Percentiles rank a stretch among this genome's conserved stretches.
Evolutionary conservation across 2,113 vertebrate genomes (phyloP).

Genomic region (Scomber scombrus): DNA sequence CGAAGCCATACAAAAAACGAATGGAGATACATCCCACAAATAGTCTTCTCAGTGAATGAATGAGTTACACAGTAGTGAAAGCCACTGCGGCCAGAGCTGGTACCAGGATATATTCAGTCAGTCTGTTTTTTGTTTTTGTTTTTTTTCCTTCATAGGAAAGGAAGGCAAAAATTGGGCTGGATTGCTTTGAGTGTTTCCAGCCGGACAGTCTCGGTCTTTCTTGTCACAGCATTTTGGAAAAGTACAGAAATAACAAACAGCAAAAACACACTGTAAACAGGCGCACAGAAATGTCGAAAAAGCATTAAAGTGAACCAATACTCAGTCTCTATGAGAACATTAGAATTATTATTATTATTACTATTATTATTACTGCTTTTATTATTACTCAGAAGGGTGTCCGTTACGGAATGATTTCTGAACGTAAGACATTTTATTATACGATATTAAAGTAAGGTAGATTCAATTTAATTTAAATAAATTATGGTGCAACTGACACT

Average conservation of each 20-base stretch:
- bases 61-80: slow-evolving; percentile 82
- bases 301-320: slow-evolving; percentile 48
- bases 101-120: slow-evolving; percentile 87
- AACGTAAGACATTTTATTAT: not conserved
- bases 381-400: not conserved
- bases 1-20: slow-evolving; percentile 66
- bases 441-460: not conserved
- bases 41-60: slow-evolving; percentile 82
- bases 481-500: not conserved
- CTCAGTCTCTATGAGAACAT: slow-evolving; percentile 2
- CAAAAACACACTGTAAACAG: slow-evolving; percentile 93
- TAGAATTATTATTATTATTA: slow-evolving; percentile 50
- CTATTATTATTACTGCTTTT: slow-evolving; percentile 13
- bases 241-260: slow-evolving; percentile 89
- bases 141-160: slow-evolving; percentile 88
- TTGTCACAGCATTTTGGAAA: slow-evolving; percentile 93
- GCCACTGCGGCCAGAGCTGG: slow-evolving; percentile 91
- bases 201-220: slow-evolving; percentile 88
- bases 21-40: slow-evolving; percentile 90
- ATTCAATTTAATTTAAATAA: not conserved
- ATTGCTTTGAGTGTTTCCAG: slow-evolving; percentile 89
- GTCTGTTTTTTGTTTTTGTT: slow-evolving; percentile 57
- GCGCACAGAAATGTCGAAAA: slow-evolving; percentile 87
- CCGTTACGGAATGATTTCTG: too few species aligned
- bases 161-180: slow-evolving; percentile 93